Percentiles rank a stretch among this genome's conserved stretches.
Evolutionary conservation across 2,797 vertebrate species (phyloP).

Genomic region (Coregonus ussuriensis): DNA sequence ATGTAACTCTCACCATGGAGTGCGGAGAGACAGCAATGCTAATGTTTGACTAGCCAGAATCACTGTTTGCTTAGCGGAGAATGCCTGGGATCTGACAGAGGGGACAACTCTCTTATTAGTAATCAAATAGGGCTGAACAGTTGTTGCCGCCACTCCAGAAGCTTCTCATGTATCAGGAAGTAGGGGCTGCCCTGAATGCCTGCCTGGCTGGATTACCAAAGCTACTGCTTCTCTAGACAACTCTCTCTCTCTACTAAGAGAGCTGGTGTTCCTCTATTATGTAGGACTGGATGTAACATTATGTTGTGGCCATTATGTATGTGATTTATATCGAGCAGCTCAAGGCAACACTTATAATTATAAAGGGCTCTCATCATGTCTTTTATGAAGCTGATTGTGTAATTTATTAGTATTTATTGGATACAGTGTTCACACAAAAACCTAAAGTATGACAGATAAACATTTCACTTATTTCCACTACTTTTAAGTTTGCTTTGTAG

Average conservation of each 20-base stretch:
- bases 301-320: constrained; percentile 13
- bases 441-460: constrained; percentile 55
- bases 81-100: constrained; percentile 99
- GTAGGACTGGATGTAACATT: neutral
- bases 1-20: constrained; percentile 77
- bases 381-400: neutral
- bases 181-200: constrained; percentile 77
- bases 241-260: neutral
- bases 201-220: constrained; percentile 70
- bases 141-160: constrained; percentile 92
- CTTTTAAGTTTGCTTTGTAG: constrained; percentile 66
- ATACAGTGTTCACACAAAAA: constrained; percentile 37
- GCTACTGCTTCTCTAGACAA: constrained; percentile 65
- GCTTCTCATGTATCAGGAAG: constrained; percentile 81
- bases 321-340: neutral
- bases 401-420: constrained; percentile 21
- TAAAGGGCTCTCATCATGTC: too few relatives aligned
- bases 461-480: constrained; percentile 52
- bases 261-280: neutral
- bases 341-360: neutral
- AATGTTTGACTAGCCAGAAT: constrained; percentile 99
- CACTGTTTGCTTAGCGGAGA: constrained; percentile 99
- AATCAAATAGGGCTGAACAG: constrained; percentile 99
- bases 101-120: constrained; percentile 99
- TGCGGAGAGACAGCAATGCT: constrained; percentile 90